phyloP scores from a whole-genome alignment of 1,140 invertebrate species.

The Condylostylus longicornis region DNA sequence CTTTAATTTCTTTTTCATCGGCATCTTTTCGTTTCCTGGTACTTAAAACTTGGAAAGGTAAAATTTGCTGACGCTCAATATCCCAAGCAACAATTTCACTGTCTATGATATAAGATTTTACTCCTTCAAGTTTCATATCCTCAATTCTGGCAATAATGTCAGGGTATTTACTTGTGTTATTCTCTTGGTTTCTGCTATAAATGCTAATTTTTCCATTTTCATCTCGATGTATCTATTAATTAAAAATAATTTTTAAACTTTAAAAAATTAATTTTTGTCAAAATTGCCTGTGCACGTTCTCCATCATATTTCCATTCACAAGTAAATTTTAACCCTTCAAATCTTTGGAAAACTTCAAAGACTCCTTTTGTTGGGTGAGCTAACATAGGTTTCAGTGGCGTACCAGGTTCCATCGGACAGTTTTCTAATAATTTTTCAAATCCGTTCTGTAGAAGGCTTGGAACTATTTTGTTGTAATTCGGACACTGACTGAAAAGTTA shows the following conservation, averaged over 20 bases:
- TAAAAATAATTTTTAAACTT: conserved; percentile 1
- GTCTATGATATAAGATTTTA: conserved; percentile 83
- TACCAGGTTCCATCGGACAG: conserved; percentile 81
- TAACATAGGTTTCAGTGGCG: conserved; percentile 96
- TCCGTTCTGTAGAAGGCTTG: conserved; percentile 64
- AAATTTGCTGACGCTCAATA: conserved; percentile 69
- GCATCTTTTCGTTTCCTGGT: conserved; percentile 95
- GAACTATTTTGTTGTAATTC: conserved; percentile 79
- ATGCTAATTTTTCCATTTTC: conserved; percentile 59
- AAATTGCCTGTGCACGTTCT: conserved; percentile 85
- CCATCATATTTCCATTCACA: conserved; percentile 99
- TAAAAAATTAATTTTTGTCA: no score
- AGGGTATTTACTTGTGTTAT: conserved; percentile 96
- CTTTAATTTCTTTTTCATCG: conserved; percentile 76
- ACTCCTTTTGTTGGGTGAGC: conserved; percentile 94
- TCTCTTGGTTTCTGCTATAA: conserved; percentile 95
- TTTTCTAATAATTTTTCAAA: conserved; percentile 60
- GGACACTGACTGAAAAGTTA: conserved; percentile 72
- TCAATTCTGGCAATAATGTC: conserved; percentile 73
- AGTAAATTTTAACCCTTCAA: conserved; percentile 85
- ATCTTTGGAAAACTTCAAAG: conserved; percentile 76
- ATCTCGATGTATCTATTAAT: conserved; percentile 58
- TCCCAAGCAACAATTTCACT: conserved; percentile 98
- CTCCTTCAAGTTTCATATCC: conserved; percentile 39
- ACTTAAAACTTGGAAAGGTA: conserved; percentile 93